Evolutionary conservation across 2,113 vertebrate species (phyloP).

Genomic region (Sialia sialis): DNA sequence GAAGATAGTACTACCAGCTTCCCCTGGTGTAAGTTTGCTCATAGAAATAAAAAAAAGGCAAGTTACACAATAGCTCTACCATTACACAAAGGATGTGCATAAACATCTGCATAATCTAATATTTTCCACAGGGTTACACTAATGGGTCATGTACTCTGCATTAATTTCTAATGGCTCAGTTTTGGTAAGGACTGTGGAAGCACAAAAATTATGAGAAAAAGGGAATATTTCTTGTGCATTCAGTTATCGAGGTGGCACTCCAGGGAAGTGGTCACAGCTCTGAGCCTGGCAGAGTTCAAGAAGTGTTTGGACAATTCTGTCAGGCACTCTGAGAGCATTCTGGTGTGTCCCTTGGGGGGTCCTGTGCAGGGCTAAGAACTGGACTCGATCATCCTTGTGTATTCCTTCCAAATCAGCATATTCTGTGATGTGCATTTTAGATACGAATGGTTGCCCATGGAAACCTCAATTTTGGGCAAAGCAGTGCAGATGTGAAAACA

Average conservation of each 20-base stretch:
- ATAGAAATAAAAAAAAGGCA: neutral
- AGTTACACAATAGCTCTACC: neutral
- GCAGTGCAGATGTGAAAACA: neutral
- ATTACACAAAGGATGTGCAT: neutral
- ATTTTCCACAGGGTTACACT: neutral
- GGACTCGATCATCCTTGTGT: rapidly evolving
- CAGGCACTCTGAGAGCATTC: neutral
- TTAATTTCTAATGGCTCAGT: neutral
- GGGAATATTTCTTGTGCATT: neutral
- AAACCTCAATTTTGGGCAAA: neutral
- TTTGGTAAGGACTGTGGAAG: neutral
- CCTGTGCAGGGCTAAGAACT: neutral
- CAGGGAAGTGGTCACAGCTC: neutral
- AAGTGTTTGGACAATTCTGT: neutral
- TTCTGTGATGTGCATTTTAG: neutral
- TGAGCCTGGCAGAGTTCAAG: neutral
- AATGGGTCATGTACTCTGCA: neutral
- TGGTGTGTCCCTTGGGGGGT: neutral
- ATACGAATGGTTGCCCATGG: rapidly evolving
- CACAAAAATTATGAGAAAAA: neutral
- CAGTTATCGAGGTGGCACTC: neutral
- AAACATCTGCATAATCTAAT: neutral
- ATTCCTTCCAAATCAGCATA: neutral
- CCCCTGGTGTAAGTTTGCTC: neutral
- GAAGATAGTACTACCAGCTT: neutral